Evolutionary conservation across 2,113 vertebrate species (phyloP).

Genomic region (Dipodomys merriami): DNA sequence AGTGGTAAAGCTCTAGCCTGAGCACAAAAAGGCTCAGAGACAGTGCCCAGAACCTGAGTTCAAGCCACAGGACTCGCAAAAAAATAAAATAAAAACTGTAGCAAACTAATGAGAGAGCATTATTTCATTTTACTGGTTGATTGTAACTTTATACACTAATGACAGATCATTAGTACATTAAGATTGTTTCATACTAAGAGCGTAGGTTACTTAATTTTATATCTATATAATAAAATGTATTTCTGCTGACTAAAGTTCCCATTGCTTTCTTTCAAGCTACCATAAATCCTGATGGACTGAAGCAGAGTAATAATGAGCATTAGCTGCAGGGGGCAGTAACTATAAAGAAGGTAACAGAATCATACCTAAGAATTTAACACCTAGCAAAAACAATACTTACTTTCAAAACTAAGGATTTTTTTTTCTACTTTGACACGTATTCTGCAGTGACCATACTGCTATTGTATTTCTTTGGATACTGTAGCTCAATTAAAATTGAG

Average conservation of each 20-base stretch:
- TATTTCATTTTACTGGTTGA: too few species aligned
- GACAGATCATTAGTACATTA: constrained; percentile 9
- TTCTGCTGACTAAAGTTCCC: constrained; percentile 6
- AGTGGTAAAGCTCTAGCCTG: too few species aligned
- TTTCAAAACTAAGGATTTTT: neutral
- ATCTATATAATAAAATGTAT: constrained; percentile 17
- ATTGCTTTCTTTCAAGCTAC: constrained; percentile 25
- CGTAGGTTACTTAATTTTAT: constrained; percentile 28
- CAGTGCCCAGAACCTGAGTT: too few species aligned
- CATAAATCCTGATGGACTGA: constrained; percentile 8
- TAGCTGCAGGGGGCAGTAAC: neutral
- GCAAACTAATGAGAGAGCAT: too few species aligned
- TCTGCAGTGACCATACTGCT: constrained; percentile 25
- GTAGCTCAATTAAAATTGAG: neutral
- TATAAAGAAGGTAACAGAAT: neutral
- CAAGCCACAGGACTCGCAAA: too few species aligned
- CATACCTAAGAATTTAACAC: constrained; percentile 21
- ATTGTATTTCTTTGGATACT: neutral
- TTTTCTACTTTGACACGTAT: neutral
- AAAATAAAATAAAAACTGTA: too few species aligned
- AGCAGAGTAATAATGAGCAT: neutral
- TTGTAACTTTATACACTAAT: neutral
- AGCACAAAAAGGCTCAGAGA: too few species aligned
- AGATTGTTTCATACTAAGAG: neutral
- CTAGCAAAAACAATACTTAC: constrained; percentile 21